Percentiles rank a stretch among this genome's conserved stretches.
These are phyloP conservation scores for Metopia argyrocephala DNA, from an alignment of 2,888 invertebrate species.

Conservation along the genomic window DNA sequence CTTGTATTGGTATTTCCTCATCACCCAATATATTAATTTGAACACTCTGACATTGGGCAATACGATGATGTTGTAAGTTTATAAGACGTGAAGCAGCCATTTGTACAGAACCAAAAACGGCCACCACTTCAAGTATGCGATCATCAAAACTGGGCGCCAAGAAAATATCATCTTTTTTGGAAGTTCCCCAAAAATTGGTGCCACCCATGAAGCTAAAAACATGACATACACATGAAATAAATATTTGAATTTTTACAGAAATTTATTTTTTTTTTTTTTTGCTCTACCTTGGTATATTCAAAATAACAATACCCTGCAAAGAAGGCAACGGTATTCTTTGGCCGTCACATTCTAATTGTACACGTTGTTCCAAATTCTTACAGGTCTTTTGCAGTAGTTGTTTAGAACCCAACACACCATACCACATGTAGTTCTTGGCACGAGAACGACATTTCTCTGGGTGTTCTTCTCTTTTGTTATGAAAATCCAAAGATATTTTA, in stretches of 20 bases:
- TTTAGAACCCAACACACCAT: slow-evolving; percentile 87
- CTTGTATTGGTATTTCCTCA: slow-evolving; percentile 95
- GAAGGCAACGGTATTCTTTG: slow-evolving; percentile 96
- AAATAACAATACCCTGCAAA: slow-evolving; percentile 96
- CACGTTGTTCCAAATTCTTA: slow-evolving; percentile 96
- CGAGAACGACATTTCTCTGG: slow-evolving; percentile 97
- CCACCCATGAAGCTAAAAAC: slow-evolving; percentile 94
- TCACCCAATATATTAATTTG: slow-evolving; percentile 97
- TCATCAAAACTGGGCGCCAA: slow-evolving; percentile 97
- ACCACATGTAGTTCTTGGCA: slow-evolving; percentile 98
- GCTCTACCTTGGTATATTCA: slow-evolving; percentile 92
- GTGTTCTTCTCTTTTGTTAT: slow-evolving; percentile 97
- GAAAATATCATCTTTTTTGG: slow-evolving; percentile 94
- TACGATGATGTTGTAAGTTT: slow-evolving; percentile 97
- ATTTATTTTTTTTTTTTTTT: background rate
- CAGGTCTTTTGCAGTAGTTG: slow-evolving; percentile 93
- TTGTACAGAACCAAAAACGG: slow-evolving; percentile 97
- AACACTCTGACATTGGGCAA: slow-evolving; percentile 96
- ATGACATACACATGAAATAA: background rate
- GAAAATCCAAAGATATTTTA: slow-evolving; percentile 97
- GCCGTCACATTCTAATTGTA: slow-evolving; percentile 97
- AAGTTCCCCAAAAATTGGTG: slow-evolving; percentile 98
- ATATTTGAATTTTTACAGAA: background rate
- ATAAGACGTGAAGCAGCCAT: slow-evolving; percentile 97
- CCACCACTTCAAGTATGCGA: slow-evolving; percentile 96